Evolutionary conservation across 2,888 invertebrate genomes (phyloP).

Genomic region (Stenodema calcarata): DNA sequence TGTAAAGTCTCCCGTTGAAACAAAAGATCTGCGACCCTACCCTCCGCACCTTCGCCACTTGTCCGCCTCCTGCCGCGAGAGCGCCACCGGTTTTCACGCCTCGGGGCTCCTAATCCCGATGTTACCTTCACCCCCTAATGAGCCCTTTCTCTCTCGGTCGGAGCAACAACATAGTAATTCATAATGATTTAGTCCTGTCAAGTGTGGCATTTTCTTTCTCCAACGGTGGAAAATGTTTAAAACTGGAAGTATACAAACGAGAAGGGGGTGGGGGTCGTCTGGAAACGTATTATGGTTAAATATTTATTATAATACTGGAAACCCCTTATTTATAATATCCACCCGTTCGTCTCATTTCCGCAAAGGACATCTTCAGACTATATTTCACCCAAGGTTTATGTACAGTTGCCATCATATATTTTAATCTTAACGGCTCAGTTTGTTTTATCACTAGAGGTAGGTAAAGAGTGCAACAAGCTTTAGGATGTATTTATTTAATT

Average conservation of each 20-base stretch:
- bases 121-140: slow-evolving; percentile 31
- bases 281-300: background rate
- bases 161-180: slow-evolving; percentile 33
- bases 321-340: slow-evolving; percentile 28
- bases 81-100: background rate
- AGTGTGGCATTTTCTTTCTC: background rate
- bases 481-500: too few species aligned
- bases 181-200: slow-evolving; percentile 46
- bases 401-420: background rate
- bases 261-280: background rate
- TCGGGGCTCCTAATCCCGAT: background rate
- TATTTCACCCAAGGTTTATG: background rate
- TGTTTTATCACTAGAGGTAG: too few species aligned
- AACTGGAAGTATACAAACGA: background rate
- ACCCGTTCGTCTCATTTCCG: background rate
- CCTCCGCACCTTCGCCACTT: background rate
- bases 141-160: background rate
- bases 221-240: background rate
- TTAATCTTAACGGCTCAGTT: too few species aligned
- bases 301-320: slow-evolving; percentile 30
- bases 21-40: background rate
- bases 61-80: background rate
- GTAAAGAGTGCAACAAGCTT: too few species aligned
- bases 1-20: slow-evolving; percentile 6
- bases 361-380: background rate